Base-by-base conservation (phyloP, 2,888 invertebrate genomes). In the Galerucella calmariensis region DNA sequence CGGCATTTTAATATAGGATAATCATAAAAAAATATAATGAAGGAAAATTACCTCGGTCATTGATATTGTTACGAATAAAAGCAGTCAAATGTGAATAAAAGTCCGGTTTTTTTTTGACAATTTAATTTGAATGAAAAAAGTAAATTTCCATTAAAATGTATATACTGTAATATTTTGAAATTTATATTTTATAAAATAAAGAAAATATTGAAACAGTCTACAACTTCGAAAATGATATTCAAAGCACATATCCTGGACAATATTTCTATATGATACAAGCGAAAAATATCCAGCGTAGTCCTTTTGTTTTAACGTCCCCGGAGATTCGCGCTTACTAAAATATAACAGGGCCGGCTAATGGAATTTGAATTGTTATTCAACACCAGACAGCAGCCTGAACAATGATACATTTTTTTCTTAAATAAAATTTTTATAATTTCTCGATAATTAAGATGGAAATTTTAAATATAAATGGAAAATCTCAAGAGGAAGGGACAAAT, bases 1-100 rank as follows among this genome's bases (percentile, higher is more conserved):
- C 81, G 82, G 82, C 81, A 81, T 82, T 82, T 82, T 83, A 83
- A 83, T 82, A 81, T 81, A 79, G 82, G 80, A 82, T 82, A 81
- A 81, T 81, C 81, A 77, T 75, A 73, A 75, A 75, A 61, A 35
- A 70, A 67, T 72, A 74, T 73, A 73, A 76, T 73, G 70, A 73
- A 44, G 56, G 53, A 20, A 67, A 65, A 72, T 72, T 67, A 61
- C 14, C 27, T 14, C 27, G 9, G 61, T 41, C 61, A 41, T 35
- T 62, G 41, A 41, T n/a, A 41, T 9, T 62, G 10, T 9, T 20
- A 41, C 35, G 41, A 62, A 62, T 35, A 35, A 58, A 58, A 14
- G 6, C 35, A 35, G 0, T 8, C 8, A 35, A 35, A 35, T 35
- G 35, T 35, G 35, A 35, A 35, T 35, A 35, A 35, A 35, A 35